Conservation (phyloP, 2,797 vertebrate species). For the Poecile montanus region DNA sequence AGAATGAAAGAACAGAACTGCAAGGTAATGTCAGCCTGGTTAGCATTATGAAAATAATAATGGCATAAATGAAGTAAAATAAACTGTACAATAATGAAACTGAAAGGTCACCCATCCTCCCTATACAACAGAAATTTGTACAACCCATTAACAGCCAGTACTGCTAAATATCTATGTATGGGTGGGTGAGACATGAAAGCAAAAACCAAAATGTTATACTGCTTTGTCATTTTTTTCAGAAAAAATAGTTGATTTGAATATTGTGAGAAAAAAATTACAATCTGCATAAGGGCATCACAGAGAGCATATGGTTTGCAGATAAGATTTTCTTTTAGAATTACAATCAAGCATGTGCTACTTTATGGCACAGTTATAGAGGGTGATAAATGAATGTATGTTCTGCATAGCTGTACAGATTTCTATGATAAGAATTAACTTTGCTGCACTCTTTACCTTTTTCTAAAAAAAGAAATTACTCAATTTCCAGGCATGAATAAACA, state of each 20-base stretch:
- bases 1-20: not conserved
- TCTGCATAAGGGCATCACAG: slow-evolving; percentile 7
- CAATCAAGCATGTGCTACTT: slow-evolving; percentile 32
- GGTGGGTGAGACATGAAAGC: not conserved
- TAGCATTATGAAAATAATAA: not conserved
- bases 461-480: not conserved
- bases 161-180: not conserved
- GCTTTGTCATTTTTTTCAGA: not conserved
- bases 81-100: not conserved
- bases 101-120: not conserved
- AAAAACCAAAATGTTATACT: not conserved
- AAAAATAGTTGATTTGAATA: not conserved
- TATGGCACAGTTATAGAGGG: not conserved
- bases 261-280: not conserved
- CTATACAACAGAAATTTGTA: not conserved
- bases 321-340: slow-evolving; percentile 24
- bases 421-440: slow-evolving; percentile 17
- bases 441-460: not conserved
- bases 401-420: not conserved
- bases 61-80: not conserved
- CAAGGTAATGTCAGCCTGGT: not conserved
- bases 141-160: not conserved
- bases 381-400: slow-evolving; percentile 9
- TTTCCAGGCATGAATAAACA: slow-evolving; percentile 53
- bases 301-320: slow-evolving; percentile 35